Evolutionary conservation across 2,888 invertebrate species (phyloP).

Genomic region (Sphaeridia pumilis): DNA sequence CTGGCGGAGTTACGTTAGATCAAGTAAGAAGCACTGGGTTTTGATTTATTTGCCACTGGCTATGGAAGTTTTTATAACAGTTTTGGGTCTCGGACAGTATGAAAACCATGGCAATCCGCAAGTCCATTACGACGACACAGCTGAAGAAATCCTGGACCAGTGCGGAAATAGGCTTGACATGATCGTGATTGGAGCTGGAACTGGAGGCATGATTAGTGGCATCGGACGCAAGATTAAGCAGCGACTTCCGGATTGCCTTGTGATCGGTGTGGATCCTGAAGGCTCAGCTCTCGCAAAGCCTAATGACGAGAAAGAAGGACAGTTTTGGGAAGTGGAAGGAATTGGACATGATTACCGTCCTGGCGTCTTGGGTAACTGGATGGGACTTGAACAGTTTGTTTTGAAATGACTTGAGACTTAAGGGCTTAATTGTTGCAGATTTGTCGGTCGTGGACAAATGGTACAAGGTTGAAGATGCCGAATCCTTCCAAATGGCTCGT

Average conservation of each 20-base stretch:
- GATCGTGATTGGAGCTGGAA: constrained; percentile 42
- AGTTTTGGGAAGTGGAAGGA: constrained; percentile 50
- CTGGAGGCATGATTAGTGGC: constrained; percentile 50
- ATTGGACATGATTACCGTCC: constrained; percentile 52
- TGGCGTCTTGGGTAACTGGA: constrained; percentile 46
- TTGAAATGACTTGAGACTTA: too few relatives aligned
- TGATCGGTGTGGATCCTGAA: constrained; percentile 47
- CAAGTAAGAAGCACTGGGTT: too few relatives aligned
- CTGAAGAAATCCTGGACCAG: constrained; percentile 48
- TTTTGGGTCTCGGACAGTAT: too few relatives aligned
- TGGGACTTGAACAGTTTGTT: too few relatives aligned
- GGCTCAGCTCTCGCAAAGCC: constrained; percentile 46
- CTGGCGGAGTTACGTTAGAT: constrained; percentile 48
- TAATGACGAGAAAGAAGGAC: constrained; percentile 42
- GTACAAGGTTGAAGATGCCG: constrained; percentile 46
- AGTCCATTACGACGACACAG: constrained; percentile 51
- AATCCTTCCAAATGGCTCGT: constrained; percentile 46
- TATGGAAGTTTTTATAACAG: too few relatives aligned
- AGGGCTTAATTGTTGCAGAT: too few relatives aligned
- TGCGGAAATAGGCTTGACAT: constrained; percentile 47
- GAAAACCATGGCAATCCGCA: constrained; percentile 49
- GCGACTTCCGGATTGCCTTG: constrained; percentile 43
- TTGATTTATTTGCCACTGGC: too few relatives aligned
- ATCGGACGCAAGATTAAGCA: constrained; percentile 48
- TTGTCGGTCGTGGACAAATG: constrained; percentile 45